These are phyloP conservation scores for Lycia hirtaria DNA, from an alignment of 2,888 invertebrate genomes.

Conservation along the genomic window DNA sequence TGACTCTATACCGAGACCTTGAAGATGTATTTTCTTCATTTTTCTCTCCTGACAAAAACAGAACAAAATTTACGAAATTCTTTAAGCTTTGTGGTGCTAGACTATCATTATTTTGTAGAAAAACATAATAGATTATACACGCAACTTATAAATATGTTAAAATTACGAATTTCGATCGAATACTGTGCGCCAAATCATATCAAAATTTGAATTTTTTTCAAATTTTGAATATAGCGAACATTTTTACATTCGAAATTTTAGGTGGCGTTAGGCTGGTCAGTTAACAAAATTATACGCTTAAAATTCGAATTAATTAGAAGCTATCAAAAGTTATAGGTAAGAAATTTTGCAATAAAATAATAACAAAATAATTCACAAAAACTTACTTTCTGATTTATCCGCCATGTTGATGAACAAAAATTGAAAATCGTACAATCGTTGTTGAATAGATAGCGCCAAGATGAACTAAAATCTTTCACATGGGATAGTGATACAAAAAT, in stretches of 20 bases:
- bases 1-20: constrained; percentile 69
- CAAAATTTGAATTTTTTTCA: constrained; percentile 84
- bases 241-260: constrained; percentile 40
- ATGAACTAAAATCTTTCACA: neutral
- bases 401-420: constrained; percentile 89
- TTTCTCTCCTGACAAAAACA: constrained; percentile 57
- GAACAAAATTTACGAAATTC: constrained; percentile 42
- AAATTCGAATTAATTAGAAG: constrained; percentile 1
- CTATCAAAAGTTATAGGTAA: neutral
- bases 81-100: neutral
- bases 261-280: constrained; percentile 12
- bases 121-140: constrained; percentile 7
- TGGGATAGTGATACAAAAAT: constrained; percentile 1
- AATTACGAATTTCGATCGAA: constrained; percentile 56
- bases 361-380: constrained; percentile 68
- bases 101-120: neutral
- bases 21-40: constrained; percentile 61
- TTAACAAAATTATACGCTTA: neutral
- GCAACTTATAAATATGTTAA: constrained; percentile 30
- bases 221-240: constrained; percentile 80
- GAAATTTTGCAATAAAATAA: constrained; percentile 39
- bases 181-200: constrained; percentile 67
- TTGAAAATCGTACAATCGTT: constrained; percentile 58
- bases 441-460: constrained; percentile 79
- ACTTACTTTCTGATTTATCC: constrained; percentile 92